A percentile compares a stretch with the other conserved stretches of the same genome.
These are phyloP conservation scores for Tychaedon coryphoeus DNA, from an alignment of 2,113 vertebrate species.

Conservation along the genomic window DNA sequence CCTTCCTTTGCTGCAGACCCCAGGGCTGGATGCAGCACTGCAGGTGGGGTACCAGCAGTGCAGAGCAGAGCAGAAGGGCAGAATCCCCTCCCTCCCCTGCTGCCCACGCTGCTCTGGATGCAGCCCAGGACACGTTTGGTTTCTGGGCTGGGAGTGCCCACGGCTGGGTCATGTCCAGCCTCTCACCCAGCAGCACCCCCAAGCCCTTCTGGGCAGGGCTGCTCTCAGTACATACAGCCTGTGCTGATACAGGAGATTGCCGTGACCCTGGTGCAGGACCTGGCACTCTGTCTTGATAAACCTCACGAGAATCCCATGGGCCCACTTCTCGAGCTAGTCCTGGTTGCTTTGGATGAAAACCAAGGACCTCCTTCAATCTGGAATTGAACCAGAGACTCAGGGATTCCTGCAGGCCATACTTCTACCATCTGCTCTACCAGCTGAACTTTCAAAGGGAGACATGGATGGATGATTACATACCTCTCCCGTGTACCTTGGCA, in stretches of 20 bases:
- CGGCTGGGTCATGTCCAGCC: neutral
- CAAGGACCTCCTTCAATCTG: neutral
- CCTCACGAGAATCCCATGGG: neutral
- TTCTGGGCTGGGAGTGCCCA: accelerated
- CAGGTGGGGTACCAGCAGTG: neutral
- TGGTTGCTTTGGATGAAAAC: neutral
- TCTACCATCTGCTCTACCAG: neutral
- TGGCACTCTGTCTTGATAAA: neutral
- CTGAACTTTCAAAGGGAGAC: neutral
- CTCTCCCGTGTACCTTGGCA: neutral
- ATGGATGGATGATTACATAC: neutral
- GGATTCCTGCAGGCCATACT: neutral
- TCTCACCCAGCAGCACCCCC: accelerated
- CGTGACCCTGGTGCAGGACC: neutral
- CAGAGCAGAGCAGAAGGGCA: neutral
- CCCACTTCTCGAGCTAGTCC: neutral
- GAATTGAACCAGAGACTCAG: neutral
- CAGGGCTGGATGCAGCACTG: neutral
- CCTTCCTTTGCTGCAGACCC: neutral
- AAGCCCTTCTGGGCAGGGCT: accelerated
- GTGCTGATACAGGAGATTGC: accelerated
- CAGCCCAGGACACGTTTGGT: accelerated
- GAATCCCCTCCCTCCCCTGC: neutral
- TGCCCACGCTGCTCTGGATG: accelerated
- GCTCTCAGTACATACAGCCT: accelerated